Base-by-base conservation (phyloP, 2,888 invertebrate genomes). In the Drosophila niveifrons region DNA sequence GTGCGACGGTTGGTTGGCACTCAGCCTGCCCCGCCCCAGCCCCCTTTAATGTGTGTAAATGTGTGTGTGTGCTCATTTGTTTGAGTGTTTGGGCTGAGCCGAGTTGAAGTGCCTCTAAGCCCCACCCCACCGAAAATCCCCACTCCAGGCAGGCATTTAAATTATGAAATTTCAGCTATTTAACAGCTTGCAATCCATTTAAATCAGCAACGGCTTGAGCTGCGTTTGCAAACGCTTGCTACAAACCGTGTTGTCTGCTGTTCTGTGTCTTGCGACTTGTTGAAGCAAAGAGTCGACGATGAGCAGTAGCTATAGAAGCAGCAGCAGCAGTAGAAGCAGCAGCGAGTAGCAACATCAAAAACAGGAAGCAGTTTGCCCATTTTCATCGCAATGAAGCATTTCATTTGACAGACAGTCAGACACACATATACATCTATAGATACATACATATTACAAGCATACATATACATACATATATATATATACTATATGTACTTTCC, bases 321-420 rank as follows among this genome's bases (percentile, higher is more conserved):
- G 1, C 23, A 3, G 85, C 86, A 85, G 75, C 87, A 78, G 78
- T 86, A 23, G 23, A 1, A 23, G 23, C 23, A 23, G 23, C 23
- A 23, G 23, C 31, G 10, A 70, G 48, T 48, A 61, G 63, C 50
- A 56, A 31, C 65, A 66, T 36, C 31, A 59, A 64, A 64, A 86
- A 77, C 88, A 88, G 89, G 85, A 88, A 86, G 75, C 87, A 78
- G 84, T 88, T 86, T 86, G 84, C 77, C 89, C 85, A 86, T 86
- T 88, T 86, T 81, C 79, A 84, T 81, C 72, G 79, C 74, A 81
- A 63, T 82, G 86, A 82, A 80, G 85, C 82, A 81, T 86, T 88
- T 77, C 74, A 83, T 83, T 79, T 79, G 74, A 76, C 85, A 84
- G 78, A 66, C 72, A 65, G 56, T 23, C 31, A 51, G 29, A 53